phyloP scores from a whole-genome alignment of 2,888 invertebrate genomes.

The Diloba caeruleocephala region DNA sequence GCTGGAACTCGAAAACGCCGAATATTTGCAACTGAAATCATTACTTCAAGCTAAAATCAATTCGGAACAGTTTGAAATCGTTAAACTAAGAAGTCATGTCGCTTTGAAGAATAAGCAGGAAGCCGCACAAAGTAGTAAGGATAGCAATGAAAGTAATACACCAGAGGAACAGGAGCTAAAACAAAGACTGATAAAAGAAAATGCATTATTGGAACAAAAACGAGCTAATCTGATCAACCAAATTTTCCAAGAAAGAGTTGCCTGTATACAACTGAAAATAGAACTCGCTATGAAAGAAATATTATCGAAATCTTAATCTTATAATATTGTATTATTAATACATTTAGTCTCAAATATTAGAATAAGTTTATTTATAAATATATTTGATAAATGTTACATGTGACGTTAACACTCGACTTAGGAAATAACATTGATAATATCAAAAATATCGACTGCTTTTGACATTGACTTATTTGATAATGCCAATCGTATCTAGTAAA shows the following conservation, averaged over 20 bases:
- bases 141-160: constrained; percentile 74
- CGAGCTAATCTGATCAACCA: constrained; percentile 91
- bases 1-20: constrained; percentile 91
- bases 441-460: constrained; percentile 6
- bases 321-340: constrained; percentile 3
- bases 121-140: constrained; percentile 67
- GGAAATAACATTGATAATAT: constrained; percentile 8
- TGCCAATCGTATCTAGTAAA: constrained; percentile 33
- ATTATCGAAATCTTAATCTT: constrained; percentile 76
- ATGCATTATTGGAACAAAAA: constrained; percentile 91
- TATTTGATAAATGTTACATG: constrained; percentile 27
- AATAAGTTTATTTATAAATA: constrained; percentile 40
- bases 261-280: constrained; percentile 92
- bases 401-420: neutral
- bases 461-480: constrained; percentile 26
- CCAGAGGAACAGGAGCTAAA: constrained; percentile 80
- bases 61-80: constrained; percentile 92
- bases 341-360: constrained; percentile 36
- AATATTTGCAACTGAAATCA: constrained; percentile 91
- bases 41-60: constrained; percentile 92
- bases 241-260: constrained; percentile 92
- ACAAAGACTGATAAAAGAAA: constrained; percentile 89
- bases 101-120: constrained; percentile 85
- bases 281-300: constrained; percentile 90
- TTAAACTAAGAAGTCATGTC: constrained; percentile 89